A percentile compares a stretch with the other conserved stretches of the same genome.
Conservation (phyloP, 2,797 vertebrate genomes). For the Hemibagrus guttatus region DNA sequence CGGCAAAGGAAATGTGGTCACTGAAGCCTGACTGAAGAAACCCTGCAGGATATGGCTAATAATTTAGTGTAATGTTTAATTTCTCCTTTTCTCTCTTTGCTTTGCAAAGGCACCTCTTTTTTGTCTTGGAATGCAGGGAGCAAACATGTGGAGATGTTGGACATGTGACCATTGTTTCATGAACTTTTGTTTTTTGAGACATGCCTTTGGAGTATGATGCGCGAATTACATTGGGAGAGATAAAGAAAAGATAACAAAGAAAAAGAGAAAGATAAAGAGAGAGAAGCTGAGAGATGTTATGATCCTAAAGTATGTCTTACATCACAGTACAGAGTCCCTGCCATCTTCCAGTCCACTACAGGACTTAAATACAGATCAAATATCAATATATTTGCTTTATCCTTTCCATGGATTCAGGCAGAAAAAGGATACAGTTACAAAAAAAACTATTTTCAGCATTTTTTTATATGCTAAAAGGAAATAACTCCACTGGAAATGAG, state of each 20-base stretch:
- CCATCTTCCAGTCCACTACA: slow-evolving; percentile 60
- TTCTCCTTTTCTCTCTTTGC: slow-evolving; percentile 59
- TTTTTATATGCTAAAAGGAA: slow-evolving; percentile 14
- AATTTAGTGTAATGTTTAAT: slow-evolving; percentile 69
- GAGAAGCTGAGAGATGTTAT: slow-evolving; percentile 25
- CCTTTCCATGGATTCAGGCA: slow-evolving; percentile 62
- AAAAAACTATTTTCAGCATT: slow-evolving; percentile 39
- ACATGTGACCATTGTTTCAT: slow-evolving; percentile 71
- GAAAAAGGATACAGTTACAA: slow-evolving; percentile 69
- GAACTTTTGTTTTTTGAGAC: slow-evolving; percentile 68
- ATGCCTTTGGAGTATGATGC: slow-evolving; percentile 65
- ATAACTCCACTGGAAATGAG: neutral
- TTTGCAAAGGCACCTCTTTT: slow-evolving; percentile 68
- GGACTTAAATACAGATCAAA: slow-evolving; percentile 68
- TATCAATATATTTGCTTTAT: slow-evolving; percentile 56
- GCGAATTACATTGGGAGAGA: slow-evolving; percentile 33
- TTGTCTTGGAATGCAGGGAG: slow-evolving; percentile 67
- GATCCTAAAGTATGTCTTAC: slow-evolving; percentile 31
- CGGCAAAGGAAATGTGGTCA: slow-evolving; percentile 64
- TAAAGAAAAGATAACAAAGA: slow-evolving; percentile 25
- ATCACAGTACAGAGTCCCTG: slow-evolving; percentile 27
- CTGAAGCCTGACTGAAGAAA: slow-evolving; percentile 65
- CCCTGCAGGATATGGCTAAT: slow-evolving; percentile 69
- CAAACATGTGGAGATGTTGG: slow-evolving; percentile 73
- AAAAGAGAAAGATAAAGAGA: neutral